Base-by-base conservation (phyloP, 2,797 vertebrate genomes). In the Coranthus polyacanthus region DNA sequence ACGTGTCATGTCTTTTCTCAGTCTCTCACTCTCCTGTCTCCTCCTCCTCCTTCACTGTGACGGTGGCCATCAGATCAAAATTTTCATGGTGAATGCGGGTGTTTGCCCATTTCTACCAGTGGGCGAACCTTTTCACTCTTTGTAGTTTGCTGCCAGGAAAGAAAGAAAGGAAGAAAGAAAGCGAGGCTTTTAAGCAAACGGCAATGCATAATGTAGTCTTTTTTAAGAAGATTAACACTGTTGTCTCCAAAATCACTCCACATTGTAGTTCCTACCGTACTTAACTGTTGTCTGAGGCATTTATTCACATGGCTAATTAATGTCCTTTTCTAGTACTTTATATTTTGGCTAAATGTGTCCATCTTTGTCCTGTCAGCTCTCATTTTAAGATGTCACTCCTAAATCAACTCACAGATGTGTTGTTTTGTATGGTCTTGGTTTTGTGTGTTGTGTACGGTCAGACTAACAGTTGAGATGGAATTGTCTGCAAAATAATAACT, bases 1-100 rank as follows among this genome's bases (percentile, higher is more conserved):
- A 11, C 36, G 39, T 56, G 38, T 18, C 1, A 4, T n/a, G 50
- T 44, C 22, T 45, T 66, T 18, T 36, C 47, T 38, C 38, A 51
- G 11, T 72, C 42, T 49, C 36, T 72, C 50, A 17, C 18, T 45
- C 26, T 0, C 20, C 26, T n/a, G 24, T 26, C 32, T 60, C 16
- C 56, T 39, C 55, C 32, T 60, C 17, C 53, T 9, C 3, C 58
- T 32, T 56, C 2, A 21, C 26, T 68, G 34, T 75, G 66, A 72
- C 59, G 66, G 63, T 54, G 49, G 37, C 16, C 45, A 45, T 69
- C 62, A 57, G 54, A 73, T 75, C 69, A 59, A 49, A 65, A 57
- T 57, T 56, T 68, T 77, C 69, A 43, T 12, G 0, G 17, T 39
- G 44, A 65, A 75, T 68, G 29, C 57, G 53, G 41, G 36, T 41